Evolutionary conservation across 2,113 vertebrate genomes (phyloP).

Genomic region (Noturus placidus): DNA sequence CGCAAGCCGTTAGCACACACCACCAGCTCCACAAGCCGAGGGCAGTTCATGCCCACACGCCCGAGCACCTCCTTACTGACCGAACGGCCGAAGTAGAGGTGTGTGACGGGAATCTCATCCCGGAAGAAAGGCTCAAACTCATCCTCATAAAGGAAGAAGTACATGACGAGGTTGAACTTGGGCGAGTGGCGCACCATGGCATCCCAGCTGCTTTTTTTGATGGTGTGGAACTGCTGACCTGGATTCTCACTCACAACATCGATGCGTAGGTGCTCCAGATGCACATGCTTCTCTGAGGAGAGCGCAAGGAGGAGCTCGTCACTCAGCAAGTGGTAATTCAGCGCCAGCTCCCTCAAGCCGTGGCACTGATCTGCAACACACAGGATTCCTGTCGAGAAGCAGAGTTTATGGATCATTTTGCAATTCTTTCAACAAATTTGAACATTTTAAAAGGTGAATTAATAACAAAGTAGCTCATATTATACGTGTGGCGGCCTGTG

Average conservation of each 20-base stretch:
- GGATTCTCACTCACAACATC: conserved; percentile 97
- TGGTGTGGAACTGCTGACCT: conserved; percentile 90
- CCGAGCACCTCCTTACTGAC: conserved; percentile 97
- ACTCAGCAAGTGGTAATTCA: conserved; percentile 87
- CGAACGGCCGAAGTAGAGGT: conserved; percentile 94
- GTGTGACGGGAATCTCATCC: conserved; percentile 91
- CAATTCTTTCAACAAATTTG: not conserved
- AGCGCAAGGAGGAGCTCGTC: conserved; percentile 92
- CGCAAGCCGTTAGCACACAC: conserved; percentile 94
- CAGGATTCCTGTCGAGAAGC: conserved; percentile 85
- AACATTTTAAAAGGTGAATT: not conserved
- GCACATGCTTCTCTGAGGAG: conserved; percentile 93
- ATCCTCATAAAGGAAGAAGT: conserved; percentile 96
- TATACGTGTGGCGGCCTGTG: not conserved
- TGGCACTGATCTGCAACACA: conserved; percentile 93
- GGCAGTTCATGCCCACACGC: conserved; percentile 92
- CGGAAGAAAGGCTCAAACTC: conserved; percentile 93
- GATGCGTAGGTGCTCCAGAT: conserved; percentile 92
- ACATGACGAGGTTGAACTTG: conserved; percentile 97
- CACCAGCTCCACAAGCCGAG: conserved; percentile 92
- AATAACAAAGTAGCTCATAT: not conserved
- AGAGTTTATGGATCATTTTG: conserved; percentile 55
- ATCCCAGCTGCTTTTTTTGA: conserved; percentile 99
- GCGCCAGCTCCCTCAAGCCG: conserved; percentile 87
- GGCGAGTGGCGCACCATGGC: conserved; percentile 94